Base-by-base conservation (phyloP, 2,113 vertebrate genomes). In the Campylorhamphus procurvoides region DNA sequence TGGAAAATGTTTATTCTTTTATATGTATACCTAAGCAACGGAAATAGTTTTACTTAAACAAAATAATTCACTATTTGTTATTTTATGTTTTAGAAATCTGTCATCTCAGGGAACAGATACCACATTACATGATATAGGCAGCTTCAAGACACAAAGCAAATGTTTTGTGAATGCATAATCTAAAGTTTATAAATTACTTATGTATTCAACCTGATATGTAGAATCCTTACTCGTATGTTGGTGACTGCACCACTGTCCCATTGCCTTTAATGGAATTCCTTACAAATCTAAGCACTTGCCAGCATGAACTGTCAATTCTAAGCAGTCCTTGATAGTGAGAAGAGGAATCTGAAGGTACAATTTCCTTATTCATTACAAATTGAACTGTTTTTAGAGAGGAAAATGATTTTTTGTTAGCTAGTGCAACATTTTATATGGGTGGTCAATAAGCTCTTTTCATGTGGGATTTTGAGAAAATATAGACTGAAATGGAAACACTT, bases 11-110 rank as follows among this genome's bases (percentile, higher is more conserved):
- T 91, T 84, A 49, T 71, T 83, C 25, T 81, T 94, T 84, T 42
- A 42, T 42, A 35, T 63, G 18, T 39, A 69, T 77, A 91, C 37
- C 40, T 83, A 85, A 35, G 33, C 56, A 93, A 76, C 0, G 0
- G 31, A 93, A 94, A 84, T 47, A 60, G 5, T 49, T 79, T 91
- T 72, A 52, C 8, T 86, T 79, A 90, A 96, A 86, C 42, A 86
- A 87, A 84, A 82, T 58, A 55, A 85, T 85, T 76, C 40, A 53
- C 4, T 76, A 12, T 79, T 82, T 84, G 22, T 82, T 87, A 82
- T 75, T 81, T 91, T 75, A 44, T 77, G 35, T 69, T 93, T 96
- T 49, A 93, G 58, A 88, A 72, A 72, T 73, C 42, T 91, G 58
- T 84, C 84, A 68, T 83, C 71, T 89, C 67, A 90, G 7, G n/a